A percentile compares a stretch with the other conserved stretches of the same genome.
These are phyloP conservation scores for Noctilio leporinus DNA, from an alignment of 2,113 vertebrate genomes.

Conservation along the genomic window DNA sequence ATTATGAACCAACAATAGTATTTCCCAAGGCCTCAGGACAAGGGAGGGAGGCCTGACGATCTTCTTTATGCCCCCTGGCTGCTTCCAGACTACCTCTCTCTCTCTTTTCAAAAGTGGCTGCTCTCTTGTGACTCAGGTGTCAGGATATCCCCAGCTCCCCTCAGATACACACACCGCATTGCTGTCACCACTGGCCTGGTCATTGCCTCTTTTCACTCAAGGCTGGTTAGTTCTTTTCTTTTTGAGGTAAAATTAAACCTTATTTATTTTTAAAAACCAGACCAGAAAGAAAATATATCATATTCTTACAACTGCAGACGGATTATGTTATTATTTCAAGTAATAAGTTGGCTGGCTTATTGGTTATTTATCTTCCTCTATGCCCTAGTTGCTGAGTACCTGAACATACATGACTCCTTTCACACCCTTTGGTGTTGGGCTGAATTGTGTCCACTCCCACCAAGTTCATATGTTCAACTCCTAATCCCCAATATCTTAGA, in stretches of 20 bases:
- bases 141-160: fast-evolving
- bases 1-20: background rate
- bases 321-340: background rate
- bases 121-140: background rate
- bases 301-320: background rate
- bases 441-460: background rate
- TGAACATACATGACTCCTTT: background rate
- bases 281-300: background rate
- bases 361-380: background rate
- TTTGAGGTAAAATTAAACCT: background rate
- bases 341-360: background rate
- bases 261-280: background rate
- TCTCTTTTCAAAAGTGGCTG: background rate
- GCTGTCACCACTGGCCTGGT: background rate
- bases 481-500: background rate
- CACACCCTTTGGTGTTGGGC: background rate
- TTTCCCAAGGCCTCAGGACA: background rate
- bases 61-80: background rate
- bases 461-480: background rate
- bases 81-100: background rate
- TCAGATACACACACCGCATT: fast-evolving
- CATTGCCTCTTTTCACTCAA: background rate
- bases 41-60: background rate
- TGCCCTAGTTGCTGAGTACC: background rate
- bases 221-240: background rate